Evolutionary conservation across 2,113 vertebrate species (phyloP), one percentile per base, ranked within the genome.

Genomic region (Herpetotheres cachinnans): DNA sequence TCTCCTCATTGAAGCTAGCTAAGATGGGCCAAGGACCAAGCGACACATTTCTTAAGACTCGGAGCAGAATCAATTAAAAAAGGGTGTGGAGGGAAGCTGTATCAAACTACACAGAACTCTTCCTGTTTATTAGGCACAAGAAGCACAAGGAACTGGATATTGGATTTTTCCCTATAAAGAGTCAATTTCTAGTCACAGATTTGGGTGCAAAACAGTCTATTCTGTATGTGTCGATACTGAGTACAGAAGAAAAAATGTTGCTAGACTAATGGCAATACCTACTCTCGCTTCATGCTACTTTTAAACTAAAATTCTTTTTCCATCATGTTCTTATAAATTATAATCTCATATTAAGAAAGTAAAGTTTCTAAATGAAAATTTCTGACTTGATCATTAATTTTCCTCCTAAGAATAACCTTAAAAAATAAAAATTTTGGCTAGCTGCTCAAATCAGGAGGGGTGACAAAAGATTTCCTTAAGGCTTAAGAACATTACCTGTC

Each of bases 71-170:
- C 80, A 71, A 77, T 81, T 80, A 40, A 94, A 89, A 95, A 76
- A 50, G 10, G 24, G 44, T 0, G 1, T 89, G 71, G 63, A 86
- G 47, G 32, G 73, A 90, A 86, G 47, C 71, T 42, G 66, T 86
- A 82, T 58, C 80, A 96, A 97, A 96, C 92, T 49, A 49, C 0
- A 1, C 34, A 94, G 84, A 97, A 83, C 69, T 49, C 46, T 79
- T 94, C 83, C 67, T 89, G 63, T 95, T 96, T 95, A 94, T 97
- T 95, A 90, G 86, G 67, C 94, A 94, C 73, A 95, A 91, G 56
- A 97, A 95, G 73, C 56, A 69, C 73, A 93, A 69, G 52, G 82
- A 96, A 96, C 85, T 67, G 61, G 55, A 86, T 83, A 87, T 89
- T 17, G 26, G 84, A 93, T 88, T 96, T 95, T 93, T 54, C 46